These are phyloP conservation scores for Flexamia atlantica DNA, from an alignment of 2,888 invertebrate species.

Conservation along the genomic window DNA sequence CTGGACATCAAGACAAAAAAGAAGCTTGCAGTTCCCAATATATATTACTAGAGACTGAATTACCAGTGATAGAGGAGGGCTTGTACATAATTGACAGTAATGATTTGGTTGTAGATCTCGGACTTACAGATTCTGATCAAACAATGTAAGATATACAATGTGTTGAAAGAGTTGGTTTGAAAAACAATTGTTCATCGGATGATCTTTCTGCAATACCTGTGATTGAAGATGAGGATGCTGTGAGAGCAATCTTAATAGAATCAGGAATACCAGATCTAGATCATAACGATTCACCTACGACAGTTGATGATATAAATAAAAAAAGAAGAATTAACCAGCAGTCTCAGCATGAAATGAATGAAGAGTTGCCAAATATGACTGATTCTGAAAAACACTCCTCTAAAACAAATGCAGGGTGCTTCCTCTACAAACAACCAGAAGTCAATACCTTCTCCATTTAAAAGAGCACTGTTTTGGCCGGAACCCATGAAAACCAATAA, in stretches of 20 bases:
- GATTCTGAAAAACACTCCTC: no score
- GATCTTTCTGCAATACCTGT: not conserved
- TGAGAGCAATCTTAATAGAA: constrained; percentile 2
- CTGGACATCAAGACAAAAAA: not conserved
- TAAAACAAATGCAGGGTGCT: no score
- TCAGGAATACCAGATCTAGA: not conserved
- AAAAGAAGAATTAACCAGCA: not conserved
- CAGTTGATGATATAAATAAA: not conserved
- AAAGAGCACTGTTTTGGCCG: constrained; percentile 9
- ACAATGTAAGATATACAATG: not conserved
- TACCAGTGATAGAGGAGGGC: not conserved
- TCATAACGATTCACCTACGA: not conserved
- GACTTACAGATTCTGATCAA: not conserved
- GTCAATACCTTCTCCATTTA: constrained; percentile 11
- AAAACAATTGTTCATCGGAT: constrained; percentile 1
- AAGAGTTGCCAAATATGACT: no score
- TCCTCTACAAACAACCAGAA: not conserved
- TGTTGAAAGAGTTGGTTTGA: not conserved
- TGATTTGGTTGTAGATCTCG: not conserved
- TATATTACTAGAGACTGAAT: not conserved
- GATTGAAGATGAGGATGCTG: not conserved
- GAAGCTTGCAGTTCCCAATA: not conserved
- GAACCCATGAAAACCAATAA: not conserved
- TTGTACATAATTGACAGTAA: not conserved
- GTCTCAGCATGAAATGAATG: not conserved